Conservation (phyloP, 2,113 vertebrate genomes). For the Rhizomys pruinosus region DNA sequence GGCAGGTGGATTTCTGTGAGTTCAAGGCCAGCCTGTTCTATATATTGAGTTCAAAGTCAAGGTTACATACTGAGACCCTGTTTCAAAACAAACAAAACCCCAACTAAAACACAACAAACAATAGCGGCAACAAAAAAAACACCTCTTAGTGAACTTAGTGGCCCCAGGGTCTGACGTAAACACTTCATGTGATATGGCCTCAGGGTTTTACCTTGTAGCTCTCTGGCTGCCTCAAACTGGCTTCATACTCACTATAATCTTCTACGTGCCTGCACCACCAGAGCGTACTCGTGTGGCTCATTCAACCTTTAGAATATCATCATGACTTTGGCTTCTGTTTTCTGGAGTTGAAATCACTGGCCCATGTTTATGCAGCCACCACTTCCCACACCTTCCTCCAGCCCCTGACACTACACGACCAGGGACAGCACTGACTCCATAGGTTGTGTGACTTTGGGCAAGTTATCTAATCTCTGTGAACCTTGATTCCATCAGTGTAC, state of each 20-base stretch:
- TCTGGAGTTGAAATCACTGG: neutral
- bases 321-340: neutral
- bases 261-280: no score
- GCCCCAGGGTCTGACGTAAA: neutral
- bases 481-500: neutral
- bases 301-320: neutral
- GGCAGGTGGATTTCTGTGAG: no score
- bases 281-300: neutral
- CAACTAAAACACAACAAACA: no score
- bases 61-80: no score
- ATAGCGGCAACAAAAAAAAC: no score
- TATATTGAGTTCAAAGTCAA: no score
- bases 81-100: no score
- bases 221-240: neutral
- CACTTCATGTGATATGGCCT: neutral
- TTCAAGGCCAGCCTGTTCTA: no score
- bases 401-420: neutral
- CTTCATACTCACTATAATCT: no score
- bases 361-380: neutral
- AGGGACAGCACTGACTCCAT: neutral
- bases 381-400: no score
- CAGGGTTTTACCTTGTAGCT: neutral
- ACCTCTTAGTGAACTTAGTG: neutral
- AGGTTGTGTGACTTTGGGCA: neutral
- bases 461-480: constrained; percentile 14